Percentiles rank a stretch among this genome's conserved stretches.
These are phyloP conservation scores for Noctua comes DNA, from an alignment of 2,888 invertebrate genomes.

Conservation along the genomic window DNA sequence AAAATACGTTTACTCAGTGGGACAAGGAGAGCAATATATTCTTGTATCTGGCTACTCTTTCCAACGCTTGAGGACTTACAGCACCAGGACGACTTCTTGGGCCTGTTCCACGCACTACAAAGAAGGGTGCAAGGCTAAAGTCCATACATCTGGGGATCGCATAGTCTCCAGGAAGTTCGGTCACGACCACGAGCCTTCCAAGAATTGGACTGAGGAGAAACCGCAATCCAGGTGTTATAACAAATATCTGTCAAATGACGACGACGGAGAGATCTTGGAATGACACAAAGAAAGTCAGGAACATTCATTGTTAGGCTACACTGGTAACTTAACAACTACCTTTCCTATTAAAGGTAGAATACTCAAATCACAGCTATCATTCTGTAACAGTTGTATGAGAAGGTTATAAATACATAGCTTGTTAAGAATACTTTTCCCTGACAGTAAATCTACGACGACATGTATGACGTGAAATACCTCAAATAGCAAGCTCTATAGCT, in stretches of 20 bases:
- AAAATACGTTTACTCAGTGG: slow-evolving; percentile 44
- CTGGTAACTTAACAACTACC: not conserved
- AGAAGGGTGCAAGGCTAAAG: slow-evolving; percentile 44
- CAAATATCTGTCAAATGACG: slow-evolving; percentile 24
- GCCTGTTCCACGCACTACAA: slow-evolving; percentile 44
- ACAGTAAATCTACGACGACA: not conserved
- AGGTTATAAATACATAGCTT: too few relatives aligned
- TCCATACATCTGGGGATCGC: slow-evolving; percentile 24
- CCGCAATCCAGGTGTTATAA: slow-evolving; percentile 4
- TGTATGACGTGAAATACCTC: not conserved
- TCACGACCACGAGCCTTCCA: slow-evolving; percentile 27
- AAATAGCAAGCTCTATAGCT: not conserved
- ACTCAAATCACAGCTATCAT: too few relatives aligned
- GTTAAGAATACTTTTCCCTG: not conserved
- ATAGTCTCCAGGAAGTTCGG: slow-evolving; percentile 25
- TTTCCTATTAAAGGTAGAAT: not conserved
- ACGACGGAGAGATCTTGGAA: not conserved
- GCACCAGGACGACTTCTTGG: slow-evolving; percentile 34
- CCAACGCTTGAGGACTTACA: slow-evolving; percentile 39
- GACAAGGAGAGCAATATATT: slow-evolving; percentile 33
- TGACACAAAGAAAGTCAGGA: not conserved
- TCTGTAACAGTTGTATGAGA: too few relatives aligned
- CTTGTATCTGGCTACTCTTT: slow-evolving; percentile 36
- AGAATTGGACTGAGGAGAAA: slow-evolving; percentile 36
- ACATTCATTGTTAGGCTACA: not conserved